Percentiles rank a stretch among this genome's conserved stretches.
Conservation (phyloP, 2,113 vertebrate genomes). For the Ictalurus punctatus region DNA sequence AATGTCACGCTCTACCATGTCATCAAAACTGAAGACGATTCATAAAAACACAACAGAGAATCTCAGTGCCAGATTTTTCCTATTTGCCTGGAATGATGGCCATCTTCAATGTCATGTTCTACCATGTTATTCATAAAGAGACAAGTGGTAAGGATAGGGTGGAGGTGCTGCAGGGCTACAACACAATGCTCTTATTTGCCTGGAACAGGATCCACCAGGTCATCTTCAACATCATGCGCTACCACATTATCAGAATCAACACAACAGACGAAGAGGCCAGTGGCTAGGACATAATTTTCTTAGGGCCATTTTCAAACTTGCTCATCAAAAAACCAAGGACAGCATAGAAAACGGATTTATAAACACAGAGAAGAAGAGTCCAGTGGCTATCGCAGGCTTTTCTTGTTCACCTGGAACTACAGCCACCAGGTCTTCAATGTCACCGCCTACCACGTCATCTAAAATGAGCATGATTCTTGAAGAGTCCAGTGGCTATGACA, state of each 20-base stretch:
- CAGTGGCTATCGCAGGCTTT: not conserved
- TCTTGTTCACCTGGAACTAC: too few relatives aligned
- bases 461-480: not conserved
- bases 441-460: not conserved
- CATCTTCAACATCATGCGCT: not conserved
- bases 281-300: not conserved
- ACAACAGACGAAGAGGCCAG: not conserved
- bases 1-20: constrained; percentile 97
- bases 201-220: not conserved
- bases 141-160: not conserved
- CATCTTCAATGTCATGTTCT: constrained; percentile 9
- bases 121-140: not conserved
- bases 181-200: not conserved
- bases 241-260: not conserved
- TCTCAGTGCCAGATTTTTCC: constrained; percentile 16
- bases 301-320: not conserved
- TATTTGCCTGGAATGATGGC: constrained; percentile 20
- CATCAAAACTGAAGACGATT: constrained; percentile 95
- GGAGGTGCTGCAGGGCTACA: not conserved
- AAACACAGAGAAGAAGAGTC: not conserved
- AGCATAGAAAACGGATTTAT: not conserved
- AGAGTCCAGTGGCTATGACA: not conserved
- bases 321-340: not conserved
- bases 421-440: not conserved
- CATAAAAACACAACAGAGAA: constrained; percentile 69